Base-by-base conservation (phyloP, 1,140 invertebrate species). In the Drosophila busckii region DNA sequence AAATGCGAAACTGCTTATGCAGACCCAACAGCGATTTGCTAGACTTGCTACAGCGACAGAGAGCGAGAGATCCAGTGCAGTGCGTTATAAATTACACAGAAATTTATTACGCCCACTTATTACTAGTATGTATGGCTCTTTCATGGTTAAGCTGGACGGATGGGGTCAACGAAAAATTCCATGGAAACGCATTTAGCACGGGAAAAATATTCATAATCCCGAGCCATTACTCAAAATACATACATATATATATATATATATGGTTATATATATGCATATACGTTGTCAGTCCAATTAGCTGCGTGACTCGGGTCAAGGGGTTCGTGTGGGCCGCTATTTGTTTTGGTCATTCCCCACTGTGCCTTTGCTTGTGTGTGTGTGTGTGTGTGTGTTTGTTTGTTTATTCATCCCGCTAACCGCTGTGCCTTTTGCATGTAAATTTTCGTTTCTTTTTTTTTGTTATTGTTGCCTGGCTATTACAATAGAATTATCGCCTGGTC, bases 241-340 rank as follows among this genome's bases (percentile, higher is more conserved):
- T 29, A 5, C 19, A 10, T 22, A 1, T 9, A n/a, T 9, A 23
- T 28, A 10, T 9, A 17, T 9, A 13, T 31, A 19, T 10, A 9
- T 10, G 8, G 15, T 6, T 23, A 23, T 12, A 8, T 17, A 16
- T 13, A 16, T 48, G 13, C 9, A 16, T 26, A 70, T 75, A 76
- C 69, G 70, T 80, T 78, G 73, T 78, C 71, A 80, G 73, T 80
- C 71, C 73, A 78, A 78, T 78, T 78, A 78, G 71, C 71, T 80
- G 73, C 73, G 71, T 78, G 71, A 80, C 71, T 80, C 73, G 71
- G 73, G 71, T 78, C 73, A 80, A 63, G 50, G 62, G 63, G 63
- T 55, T 61, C 58, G 58, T 64, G 56, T 62, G 54, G 41, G 25
- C 55, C 49, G 41, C 68, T 76, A 78, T 80, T 78, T 78, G 71